Conservation (phyloP, 1,140 invertebrate genomes). For the Idris sp. region DNA sequence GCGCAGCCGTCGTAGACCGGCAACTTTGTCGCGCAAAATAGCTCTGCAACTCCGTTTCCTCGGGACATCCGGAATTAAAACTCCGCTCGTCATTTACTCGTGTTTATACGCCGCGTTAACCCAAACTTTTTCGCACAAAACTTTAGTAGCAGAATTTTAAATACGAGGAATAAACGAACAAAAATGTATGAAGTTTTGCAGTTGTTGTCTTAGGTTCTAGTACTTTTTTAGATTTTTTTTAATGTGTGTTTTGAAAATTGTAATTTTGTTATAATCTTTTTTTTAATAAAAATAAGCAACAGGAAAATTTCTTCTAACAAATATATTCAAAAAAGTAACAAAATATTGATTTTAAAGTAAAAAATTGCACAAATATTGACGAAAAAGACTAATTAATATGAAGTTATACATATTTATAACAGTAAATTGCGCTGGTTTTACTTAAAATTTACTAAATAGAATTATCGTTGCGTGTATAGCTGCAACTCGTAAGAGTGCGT, state of each 20-base stretch:
- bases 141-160: conserved; percentile 48
- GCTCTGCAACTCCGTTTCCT: conserved; percentile 9
- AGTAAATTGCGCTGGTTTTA: no score
- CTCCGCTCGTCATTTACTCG: conserved; percentile 50
- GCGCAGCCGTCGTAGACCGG: conserved; percentile 28
- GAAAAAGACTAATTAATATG: no score
- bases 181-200: conserved; percentile 33
- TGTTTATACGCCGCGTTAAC: conserved; percentile 35
- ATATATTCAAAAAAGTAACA: no score
- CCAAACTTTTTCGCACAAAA: conserved; percentile 40
- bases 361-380: no score
- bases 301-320: no score
- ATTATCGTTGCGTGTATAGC: no score
- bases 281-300: no score
- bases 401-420: no score
- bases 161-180: conserved; percentile 27
- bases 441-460: no score
- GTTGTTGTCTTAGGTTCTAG: conserved; percentile 33
- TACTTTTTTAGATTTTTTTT: conserved; percentile 4
- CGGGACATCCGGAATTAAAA: conserved; percentile 46
- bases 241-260: conserved; percentile 10
- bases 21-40: conserved; percentile 42
- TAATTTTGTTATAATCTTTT: not conserved
- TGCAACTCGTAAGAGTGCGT: no score
- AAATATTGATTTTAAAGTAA: no score